Evolutionary conservation across 2,113 vertebrate genomes (phyloP), one percentile per base, ranked within the genome.

Genomic region (Natator depressus): DNA sequence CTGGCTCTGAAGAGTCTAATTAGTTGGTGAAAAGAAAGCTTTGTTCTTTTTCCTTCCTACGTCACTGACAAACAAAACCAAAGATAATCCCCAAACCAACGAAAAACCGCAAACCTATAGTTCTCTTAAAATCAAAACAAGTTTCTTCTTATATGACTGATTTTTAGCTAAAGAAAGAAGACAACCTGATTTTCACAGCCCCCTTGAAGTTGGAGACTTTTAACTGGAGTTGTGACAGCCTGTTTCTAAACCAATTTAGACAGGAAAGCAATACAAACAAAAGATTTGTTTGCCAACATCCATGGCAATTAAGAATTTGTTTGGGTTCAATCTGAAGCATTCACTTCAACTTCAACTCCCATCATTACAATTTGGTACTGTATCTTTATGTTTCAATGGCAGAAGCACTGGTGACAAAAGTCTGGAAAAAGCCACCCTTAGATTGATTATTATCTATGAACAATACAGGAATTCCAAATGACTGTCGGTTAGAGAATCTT

Each of bases 201-300:
- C 29, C 59, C 85, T 91, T 49, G 5, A 54, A 89, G 47, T 91
- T 59, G 8, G 27, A 72, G n/a, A n/a, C 65, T 89, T 59, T 84
- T 65, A 49, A 47, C 17, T 65, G n/a, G 31, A 59, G 42, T 57
- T 80, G 9, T 87, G 95, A 59, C 69, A 94, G 53, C 5, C 55
- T 87, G 79, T 81, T 95, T 84, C 88, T n/a, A 49, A 87, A 95
- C 90, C 49, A 88, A 51, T 82, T 87, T 72, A 54, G 38, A 84
- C 14, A 80, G 29, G 87, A 31, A 93, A 82, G 38, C 20, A 72
- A 49, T 86, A 82, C 29, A 72, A 49, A 75, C 78, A 80, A 16
- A 57, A 53, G 14, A 49, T 57, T 50, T 65, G 20, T 75, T 84
- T 38, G 62, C 55, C 79, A 84, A 20, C 4, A 65, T 80, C 42